phyloP scores from a whole-genome alignment of 2,797 vertebrate species.

The Nannoperca australis region DNA sequence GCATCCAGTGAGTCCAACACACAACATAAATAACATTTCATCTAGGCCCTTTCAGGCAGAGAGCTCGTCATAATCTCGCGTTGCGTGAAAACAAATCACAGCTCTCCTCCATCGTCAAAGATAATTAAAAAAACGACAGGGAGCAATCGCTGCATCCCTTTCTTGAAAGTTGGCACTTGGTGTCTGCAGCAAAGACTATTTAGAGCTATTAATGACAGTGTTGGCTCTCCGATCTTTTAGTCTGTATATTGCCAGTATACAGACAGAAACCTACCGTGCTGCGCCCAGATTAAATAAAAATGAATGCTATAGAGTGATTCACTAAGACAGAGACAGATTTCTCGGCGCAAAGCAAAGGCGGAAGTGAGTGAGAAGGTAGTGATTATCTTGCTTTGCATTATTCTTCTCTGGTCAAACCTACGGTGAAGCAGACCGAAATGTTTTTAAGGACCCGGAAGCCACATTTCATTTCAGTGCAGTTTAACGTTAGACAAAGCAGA shows the following conservation, averaged over 20 bases:
- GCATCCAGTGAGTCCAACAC: slow-evolving; percentile 16
- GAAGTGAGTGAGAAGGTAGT: background rate
- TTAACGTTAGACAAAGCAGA: too few species aligned
- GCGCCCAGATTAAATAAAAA: background rate
- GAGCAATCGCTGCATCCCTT: too few species aligned
- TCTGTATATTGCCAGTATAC: background rate
- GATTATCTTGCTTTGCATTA: background rate
- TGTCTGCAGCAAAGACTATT: background rate
- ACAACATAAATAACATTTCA: slow-evolving; percentile 39
- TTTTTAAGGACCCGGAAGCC: background rate
- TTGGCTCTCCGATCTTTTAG: background rate
- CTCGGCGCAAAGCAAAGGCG: background rate
- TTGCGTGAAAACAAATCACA: slow-evolving; percentile 65
- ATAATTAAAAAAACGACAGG: background rate
- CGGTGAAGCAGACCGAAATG: background rate
- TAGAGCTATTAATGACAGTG: background rate
- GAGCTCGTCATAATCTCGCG: slow-evolving; percentile 69
- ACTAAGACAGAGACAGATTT: background rate
- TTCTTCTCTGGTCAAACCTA: slow-evolving; percentile 17
- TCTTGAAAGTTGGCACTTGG: background rate
- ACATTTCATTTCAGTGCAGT: background rate
- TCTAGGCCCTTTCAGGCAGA: slow-evolving; percentile 32
- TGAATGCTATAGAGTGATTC: background rate
- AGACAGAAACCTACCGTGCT: background rate
- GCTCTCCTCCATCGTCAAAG: slow-evolving; percentile 20